A percentile compares a stretch with the other conserved stretches of the same genome.
These are phyloP conservation scores for Rhegmatorhina hoffmannsi DNA, from an alignment of 2,113 vertebrate species.

Conservation along the genomic window DNA sequence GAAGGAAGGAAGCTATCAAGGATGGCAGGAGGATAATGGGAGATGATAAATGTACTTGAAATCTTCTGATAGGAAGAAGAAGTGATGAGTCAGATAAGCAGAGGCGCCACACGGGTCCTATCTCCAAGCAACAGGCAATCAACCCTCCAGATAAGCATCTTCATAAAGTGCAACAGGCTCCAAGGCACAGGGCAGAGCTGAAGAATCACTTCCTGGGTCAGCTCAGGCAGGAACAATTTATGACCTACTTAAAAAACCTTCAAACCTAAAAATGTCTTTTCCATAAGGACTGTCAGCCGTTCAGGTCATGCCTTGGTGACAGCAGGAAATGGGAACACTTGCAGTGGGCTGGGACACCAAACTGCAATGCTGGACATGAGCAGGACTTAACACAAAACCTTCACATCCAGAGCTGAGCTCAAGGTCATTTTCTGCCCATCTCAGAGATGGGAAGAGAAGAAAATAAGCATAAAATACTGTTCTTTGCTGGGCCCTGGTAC, in stretches of 20 bases:
- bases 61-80: slow-evolving; percentile 78
- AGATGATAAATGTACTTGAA: slow-evolving; percentile 62
- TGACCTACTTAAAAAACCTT: slow-evolving; percentile 66
- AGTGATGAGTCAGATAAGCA: slow-evolving; percentile 82
- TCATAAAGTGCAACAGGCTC: slow-evolving; percentile 70
- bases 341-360: neutral
- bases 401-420: neutral
- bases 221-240: slow-evolving; percentile 71
- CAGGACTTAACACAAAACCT: neutral
- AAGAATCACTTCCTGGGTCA: slow-evolving; percentile 73
- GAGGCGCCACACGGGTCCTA: slow-evolving; percentile 77
- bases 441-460: neutral
- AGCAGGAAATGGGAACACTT: slow-evolving; percentile 34
- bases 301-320: neutral
- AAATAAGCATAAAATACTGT: neutral
- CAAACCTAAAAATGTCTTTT: slow-evolving; percentile 36
- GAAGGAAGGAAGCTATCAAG: neutral
- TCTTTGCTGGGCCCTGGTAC: neutral
- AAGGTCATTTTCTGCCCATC: neutral
- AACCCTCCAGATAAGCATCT: slow-evolving; percentile 83
- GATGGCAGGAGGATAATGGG: slow-evolving; percentile 19
- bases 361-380: neutral
- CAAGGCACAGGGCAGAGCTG: slow-evolving; percentile 54
- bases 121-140: slow-evolving; percentile 81
- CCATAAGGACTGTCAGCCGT: neutral